phyloP scores from a whole-genome alignment of 2,888 invertebrate genomes.

The Sepioteuthis lessoniana region DNA sequence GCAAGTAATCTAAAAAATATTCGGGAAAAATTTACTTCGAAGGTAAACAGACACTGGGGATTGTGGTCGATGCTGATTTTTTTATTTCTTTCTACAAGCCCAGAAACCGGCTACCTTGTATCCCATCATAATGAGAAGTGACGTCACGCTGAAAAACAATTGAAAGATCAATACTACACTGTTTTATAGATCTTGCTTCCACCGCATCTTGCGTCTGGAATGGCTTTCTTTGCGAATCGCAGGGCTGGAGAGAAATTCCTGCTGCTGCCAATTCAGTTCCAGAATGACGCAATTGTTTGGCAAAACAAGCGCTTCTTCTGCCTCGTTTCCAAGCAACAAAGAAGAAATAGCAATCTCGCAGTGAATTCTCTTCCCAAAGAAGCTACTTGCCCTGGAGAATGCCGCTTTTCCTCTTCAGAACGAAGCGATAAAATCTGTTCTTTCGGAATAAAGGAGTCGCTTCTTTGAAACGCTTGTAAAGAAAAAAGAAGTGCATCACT shows the following conservation, averaged over 20 bases:
- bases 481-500: too few relatives aligned
- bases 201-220: neutral
- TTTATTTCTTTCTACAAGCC: too few relatives aligned
- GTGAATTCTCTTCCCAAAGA: neutral
- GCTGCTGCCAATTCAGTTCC: neutral
- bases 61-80: too few relatives aligned
- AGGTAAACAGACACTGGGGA: too few relatives aligned
- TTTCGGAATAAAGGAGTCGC: too few relatives aligned
- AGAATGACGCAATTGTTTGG: neutral
- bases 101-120: neutral
- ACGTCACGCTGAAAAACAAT: neutral
- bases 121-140: neutral
- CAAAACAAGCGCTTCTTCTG: neutral
- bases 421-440: too few relatives aligned
- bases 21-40: too few relatives aligned
- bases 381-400: neutral
- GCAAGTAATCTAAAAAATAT: too few relatives aligned
- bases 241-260: neutral
- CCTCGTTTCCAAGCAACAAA: conserved; percentile 1
- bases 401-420: too few relatives aligned
- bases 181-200: neutral
- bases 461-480: too few relatives aligned
- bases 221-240: neutral
- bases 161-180: neutral
- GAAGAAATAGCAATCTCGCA: neutral